Percentiles rank a stretch among this genome's conserved stretches.
Conservation (phyloP, 2,888 invertebrate species). For the Epistrophe grossulariae region DNA sequence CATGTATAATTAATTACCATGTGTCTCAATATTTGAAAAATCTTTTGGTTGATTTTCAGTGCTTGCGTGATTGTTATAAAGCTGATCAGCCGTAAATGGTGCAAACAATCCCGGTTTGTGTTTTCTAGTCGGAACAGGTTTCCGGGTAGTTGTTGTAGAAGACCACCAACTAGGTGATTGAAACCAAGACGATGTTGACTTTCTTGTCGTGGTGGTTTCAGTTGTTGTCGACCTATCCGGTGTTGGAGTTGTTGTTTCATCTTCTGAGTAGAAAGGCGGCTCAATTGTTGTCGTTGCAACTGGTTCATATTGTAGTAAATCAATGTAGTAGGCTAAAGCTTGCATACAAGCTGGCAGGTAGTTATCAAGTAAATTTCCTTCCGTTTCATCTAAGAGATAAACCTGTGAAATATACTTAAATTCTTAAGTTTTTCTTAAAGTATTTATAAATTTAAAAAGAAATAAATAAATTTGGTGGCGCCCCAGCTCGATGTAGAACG, state of each 20-base stretch:
- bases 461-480: no score
- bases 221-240: conserved; percentile 33
- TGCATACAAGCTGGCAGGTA: conserved; percentile 84
- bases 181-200: conserved; percentile 71
- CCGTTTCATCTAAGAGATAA: conserved; percentile 5
- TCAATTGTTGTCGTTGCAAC: conserved; percentile 81
- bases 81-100: conserved; percentile 73
- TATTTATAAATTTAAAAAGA: no score
- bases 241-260: conserved; percentile 60
- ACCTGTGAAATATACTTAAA: conserved; percentile 30
- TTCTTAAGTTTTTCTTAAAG: not conserved
- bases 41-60: not conserved
- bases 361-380: conserved; percentile 79
- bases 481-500: no score
- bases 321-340: conserved; percentile 83
- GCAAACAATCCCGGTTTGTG: conserved; percentile 81
- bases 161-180: conserved; percentile 75
- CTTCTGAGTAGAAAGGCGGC: conserved; percentile 81
- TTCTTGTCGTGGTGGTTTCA: conserved; percentile 60
- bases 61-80: conserved; percentile 7
- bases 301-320: conserved; percentile 83
- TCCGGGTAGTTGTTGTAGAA: conserved; percentile 77
- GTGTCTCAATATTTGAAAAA: not conserved
- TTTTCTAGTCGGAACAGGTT: conserved; percentile 78
- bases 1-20: no score